Base-by-base conservation (phyloP, 2,888 invertebrate species). In the Polyploca ridens region DNA sequence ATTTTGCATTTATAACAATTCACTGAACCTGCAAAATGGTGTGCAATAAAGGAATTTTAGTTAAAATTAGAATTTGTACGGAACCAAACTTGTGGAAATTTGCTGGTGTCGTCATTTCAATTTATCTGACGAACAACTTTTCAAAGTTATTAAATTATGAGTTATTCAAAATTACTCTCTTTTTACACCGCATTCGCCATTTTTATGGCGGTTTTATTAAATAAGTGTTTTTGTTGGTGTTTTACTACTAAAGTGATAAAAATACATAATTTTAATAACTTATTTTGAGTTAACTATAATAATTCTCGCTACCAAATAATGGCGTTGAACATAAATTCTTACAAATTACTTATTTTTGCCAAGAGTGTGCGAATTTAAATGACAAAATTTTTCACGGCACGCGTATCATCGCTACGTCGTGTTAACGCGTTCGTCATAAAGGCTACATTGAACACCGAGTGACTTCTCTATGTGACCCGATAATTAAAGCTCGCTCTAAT, bases 401-500 rank as follows among this genome's bases (percentile, higher is more conserved):
- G 58, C 38, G 38, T 59, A 62, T 58, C 60, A 60, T 64, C 64
- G 64, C 58, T 62, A 66, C 65, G 67, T 59, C 66, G 65, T 72
- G 69, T 73, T 63, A 71, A 67, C 66, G 13, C 64, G 71, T 62
- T 71, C 64, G 66, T 71, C 73, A 74, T 73, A 74, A 72, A 66
- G 69, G 72, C 73, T 68, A 71, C 68, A 75, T 70, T 66, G 46
- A 62, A 63, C 61, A 54, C 54, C 49, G 63, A 62, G 70, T 63
- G 71, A 69, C 72, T 69, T 72, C 72, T 77, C 74, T 75, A 79
- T 81, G 75, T 69, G 78, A 77, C 74, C 66, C 67, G 70, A 81
- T 88, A 87, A 87, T 88, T 84, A 83, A 86, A 87, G 85, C 79
- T 78, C 72, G 61, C 64, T 76, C 71, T 85, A 85, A 87, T 87